Base-by-base conservation (phyloP, 2,113 vertebrate genomes). In the Pampusana beccarii region DNA sequence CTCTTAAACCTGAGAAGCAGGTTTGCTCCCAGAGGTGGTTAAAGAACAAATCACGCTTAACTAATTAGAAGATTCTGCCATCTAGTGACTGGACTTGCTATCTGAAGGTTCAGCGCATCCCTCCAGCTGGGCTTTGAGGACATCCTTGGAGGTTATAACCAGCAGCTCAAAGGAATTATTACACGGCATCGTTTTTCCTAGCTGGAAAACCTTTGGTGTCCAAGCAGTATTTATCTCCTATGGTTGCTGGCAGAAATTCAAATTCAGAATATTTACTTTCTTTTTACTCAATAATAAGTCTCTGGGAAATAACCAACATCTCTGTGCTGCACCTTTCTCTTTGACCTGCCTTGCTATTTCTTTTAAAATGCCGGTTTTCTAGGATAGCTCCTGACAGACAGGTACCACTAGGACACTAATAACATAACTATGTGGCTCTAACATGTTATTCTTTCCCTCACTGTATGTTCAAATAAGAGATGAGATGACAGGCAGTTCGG, bases 11-110 rank as follows among this genome's bases (percentile, higher is more conserved):
- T 21, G 20, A 33, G 38, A 50, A 31, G 10, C 33, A 31, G 10
- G 5, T 86, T 70, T 78, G 16, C 48, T 78, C 74, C 16, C 50
- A 50, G 56, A 86, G 48, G 38, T 88, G 53, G 34, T 86, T 53
- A 84, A 90, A 70, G 36, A 77, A 28, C 72, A 88, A 67, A 86
- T 74, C 48, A 40, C 61, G 38, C 51, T 36, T 65, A 57, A 96
- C 90, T 96, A 90, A 96, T 96, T 96, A 95, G 90, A 96, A 93
- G n/a, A 90, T 48, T 91, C 90, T 96, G 96, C 95, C 90, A 96
- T 89, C 95, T 96, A 94, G 95, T 95, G 95, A 80, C 88, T 53
- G 38, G 2, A 67, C 57, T 34, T 44, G 71, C 21, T 48, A 0
- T 29, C 3, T 60, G 75, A 90, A 90, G 28, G 9, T 64, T 60